Evolutionary conservation across 2,113 vertebrate genomes (phyloP).

Genomic region (Tiliqua scincoides): DNA sequence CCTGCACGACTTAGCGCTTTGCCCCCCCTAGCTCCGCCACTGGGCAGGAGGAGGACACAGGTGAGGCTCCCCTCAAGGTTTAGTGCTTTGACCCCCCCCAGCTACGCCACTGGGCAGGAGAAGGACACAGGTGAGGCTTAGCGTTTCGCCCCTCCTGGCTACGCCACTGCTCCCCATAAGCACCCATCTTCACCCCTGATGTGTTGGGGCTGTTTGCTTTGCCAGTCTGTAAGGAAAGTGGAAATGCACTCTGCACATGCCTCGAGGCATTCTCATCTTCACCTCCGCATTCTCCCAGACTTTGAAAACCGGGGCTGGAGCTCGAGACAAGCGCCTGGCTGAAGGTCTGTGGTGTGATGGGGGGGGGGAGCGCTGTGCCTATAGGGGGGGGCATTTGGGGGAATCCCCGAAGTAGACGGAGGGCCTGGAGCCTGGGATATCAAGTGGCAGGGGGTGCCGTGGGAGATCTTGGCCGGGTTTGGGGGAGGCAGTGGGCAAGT

Average conservation of each 20-base stretch:
- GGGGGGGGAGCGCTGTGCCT: too few species aligned
- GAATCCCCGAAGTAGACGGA: neutral
- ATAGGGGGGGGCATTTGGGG: too few species aligned
- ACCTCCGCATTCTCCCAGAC: neutral
- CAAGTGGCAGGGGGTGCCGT: too few species aligned
- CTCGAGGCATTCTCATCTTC: neutral
- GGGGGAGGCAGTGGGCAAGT: neutral
- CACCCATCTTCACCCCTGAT: neutral
- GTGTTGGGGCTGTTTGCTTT: neutral
- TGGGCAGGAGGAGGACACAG: too few species aligned
- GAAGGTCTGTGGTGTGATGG: neutral
- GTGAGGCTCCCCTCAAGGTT: too few species aligned
- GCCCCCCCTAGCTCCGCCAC: too few species aligned
- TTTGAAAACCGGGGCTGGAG: neutral
- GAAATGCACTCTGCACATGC: neutral
- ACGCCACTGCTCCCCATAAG: too few species aligned
- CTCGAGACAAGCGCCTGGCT: neutral
- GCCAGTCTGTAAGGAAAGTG: neutral
- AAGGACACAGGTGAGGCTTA: too few species aligned
- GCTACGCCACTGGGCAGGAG: too few species aligned
- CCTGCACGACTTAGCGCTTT: too few species aligned
- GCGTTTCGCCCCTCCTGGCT: neutral
- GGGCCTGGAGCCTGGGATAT: too few species aligned
- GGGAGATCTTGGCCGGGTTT: neutral
- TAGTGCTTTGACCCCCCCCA: too few species aligned